A percentile compares a stretch with the other conserved stretches of the same genome.
phyloP scores from a whole-genome alignment of 2,888 invertebrate genomes.

The Thecocarcelia acutangulata region DNA sequence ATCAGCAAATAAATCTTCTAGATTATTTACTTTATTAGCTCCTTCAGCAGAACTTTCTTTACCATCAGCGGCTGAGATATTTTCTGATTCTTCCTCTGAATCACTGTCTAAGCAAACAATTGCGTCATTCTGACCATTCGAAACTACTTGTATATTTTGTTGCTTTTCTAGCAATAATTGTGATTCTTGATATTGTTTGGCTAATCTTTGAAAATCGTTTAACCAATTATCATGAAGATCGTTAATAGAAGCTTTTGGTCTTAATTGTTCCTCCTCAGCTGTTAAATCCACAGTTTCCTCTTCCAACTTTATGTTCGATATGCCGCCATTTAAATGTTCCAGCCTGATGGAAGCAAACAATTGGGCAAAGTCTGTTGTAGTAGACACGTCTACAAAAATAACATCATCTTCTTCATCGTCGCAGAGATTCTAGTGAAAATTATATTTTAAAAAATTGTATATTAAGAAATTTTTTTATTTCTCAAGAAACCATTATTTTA shows the following conservation, averaged over 20 bases:
- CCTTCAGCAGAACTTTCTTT: background rate
- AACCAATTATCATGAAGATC: slow-evolving; percentile 56
- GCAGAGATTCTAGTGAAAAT: slow-evolving; percentile 55
- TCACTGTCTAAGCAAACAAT: slow-evolving; percentile 60
- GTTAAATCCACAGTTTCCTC: slow-evolving; percentile 57
- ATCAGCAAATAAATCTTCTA: slow-evolving; percentile 59
- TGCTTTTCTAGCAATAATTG: slow-evolving; percentile 34
- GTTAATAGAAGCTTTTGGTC: background rate
- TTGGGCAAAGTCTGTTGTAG: slow-evolving; percentile 43
- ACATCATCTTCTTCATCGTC: slow-evolving; percentile 60
- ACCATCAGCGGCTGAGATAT: background rate
- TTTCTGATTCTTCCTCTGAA: slow-evolving; percentile 33
- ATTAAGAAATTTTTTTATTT: background rate
- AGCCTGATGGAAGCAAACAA: slow-evolving; percentile 30
- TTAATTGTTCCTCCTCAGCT: slow-evolving; percentile 1
- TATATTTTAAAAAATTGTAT: background rate
- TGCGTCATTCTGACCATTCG: background rate
- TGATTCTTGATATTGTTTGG: slow-evolving; percentile 42
- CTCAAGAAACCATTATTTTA: background rate
- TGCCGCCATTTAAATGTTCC: slow-evolving; percentile 31
- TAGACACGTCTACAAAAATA: background rate
- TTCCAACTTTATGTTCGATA: slow-evolving; percentile 49
- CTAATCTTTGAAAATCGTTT: slow-evolving; percentile 37
- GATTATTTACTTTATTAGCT: slow-evolving; percentile 5
- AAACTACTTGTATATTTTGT: slow-evolving; percentile 22